Evolutionary conservation across 2,797 vertebrate genomes (phyloP).

Genomic region (Tapirus indicus): DNA sequence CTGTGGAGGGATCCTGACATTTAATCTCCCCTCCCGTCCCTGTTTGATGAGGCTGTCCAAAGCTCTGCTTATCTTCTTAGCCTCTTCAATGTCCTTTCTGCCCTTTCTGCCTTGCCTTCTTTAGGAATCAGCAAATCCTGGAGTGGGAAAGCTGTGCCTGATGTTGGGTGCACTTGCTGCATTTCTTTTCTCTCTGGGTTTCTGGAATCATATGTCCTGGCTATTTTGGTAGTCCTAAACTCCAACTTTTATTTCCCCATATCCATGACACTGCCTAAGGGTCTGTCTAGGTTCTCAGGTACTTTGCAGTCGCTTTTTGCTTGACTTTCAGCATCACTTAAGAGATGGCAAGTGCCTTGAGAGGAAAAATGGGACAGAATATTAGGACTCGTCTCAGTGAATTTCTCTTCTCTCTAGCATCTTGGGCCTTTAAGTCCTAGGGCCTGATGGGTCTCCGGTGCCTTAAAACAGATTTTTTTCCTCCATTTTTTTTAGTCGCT

Average conservation of each 20-base stretch:
- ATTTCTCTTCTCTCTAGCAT: background rate
- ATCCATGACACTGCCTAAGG: background rate
- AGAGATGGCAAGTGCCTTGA: background rate
- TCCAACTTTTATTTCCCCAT: background rate
- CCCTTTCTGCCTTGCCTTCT: background rate
- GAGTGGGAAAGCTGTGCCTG: background rate
- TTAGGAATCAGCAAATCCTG: background rate
- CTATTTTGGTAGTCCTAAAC: background rate
- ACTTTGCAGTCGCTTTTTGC: background rate
- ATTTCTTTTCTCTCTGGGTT: slow-evolving; percentile 50
- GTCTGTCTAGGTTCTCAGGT: background rate
- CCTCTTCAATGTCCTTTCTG: background rate
- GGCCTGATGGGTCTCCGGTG: background rate
- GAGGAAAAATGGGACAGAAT: slow-evolving; percentile 14
- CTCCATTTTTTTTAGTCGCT: background rate
- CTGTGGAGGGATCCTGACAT: background rate
- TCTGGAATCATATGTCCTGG: background rate
- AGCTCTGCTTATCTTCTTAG: background rate
- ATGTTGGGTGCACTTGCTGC: background rate
- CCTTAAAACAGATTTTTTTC: background rate
- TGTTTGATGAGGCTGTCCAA: background rate
- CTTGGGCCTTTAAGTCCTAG: background rate
- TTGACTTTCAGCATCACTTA: slow-evolving; percentile 7
- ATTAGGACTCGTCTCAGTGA: background rate
- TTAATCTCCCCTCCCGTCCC: background rate